Evolutionary conservation across 2,797 vertebrate genomes (phyloP).

Genomic region (Siniperca scherzeri): DNA sequence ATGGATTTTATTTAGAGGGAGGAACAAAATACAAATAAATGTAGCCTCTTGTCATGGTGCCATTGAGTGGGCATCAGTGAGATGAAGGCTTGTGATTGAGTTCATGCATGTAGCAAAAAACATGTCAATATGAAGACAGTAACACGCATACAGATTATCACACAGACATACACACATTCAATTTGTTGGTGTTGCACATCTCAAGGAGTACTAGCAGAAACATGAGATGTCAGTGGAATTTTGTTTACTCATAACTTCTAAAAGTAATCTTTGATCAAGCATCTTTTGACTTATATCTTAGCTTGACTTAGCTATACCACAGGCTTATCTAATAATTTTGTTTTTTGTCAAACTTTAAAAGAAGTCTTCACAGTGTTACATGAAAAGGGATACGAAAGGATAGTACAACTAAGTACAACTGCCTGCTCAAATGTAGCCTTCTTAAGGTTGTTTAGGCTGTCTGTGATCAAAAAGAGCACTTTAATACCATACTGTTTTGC

Average conservation of each 20-base stretch:
- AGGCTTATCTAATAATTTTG: constrained; percentile 3
- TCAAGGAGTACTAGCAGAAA: not conserved
- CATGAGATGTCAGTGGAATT: not conserved
- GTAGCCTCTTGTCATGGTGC: constrained; percentile 17
- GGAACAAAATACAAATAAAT: constrained; percentile 56
- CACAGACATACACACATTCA: constrained; percentile 18
- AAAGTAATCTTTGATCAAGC: constrained; percentile 12
- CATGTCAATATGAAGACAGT: constrained; percentile 39
- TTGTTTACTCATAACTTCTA: constrained; percentile 31
- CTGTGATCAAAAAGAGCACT: not conserved
- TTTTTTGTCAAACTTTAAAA: constrained; percentile 20
- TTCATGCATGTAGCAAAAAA: constrained; percentile 34
- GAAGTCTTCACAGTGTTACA: not conserved
- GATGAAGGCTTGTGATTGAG: constrained; percentile 9
- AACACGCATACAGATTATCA: constrained; percentile 7
- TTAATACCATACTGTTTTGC: not conserved
- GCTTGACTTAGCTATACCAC: not conserved
- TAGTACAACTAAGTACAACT: too few species aligned
- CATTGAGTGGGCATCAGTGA: constrained; percentile 39
- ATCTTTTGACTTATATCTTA: constrained; percentile 7
- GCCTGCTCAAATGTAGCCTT: not conserved
- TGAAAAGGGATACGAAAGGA: not conserved
- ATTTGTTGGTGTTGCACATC: constrained; percentile 10
- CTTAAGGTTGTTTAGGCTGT: not conserved
- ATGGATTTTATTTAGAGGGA: constrained; percentile 60